These are phyloP conservation scores for Lanistes nyassanus DNA, from an alignment of 1,140 invertebrate species.

Conservation along the genomic window DNA sequence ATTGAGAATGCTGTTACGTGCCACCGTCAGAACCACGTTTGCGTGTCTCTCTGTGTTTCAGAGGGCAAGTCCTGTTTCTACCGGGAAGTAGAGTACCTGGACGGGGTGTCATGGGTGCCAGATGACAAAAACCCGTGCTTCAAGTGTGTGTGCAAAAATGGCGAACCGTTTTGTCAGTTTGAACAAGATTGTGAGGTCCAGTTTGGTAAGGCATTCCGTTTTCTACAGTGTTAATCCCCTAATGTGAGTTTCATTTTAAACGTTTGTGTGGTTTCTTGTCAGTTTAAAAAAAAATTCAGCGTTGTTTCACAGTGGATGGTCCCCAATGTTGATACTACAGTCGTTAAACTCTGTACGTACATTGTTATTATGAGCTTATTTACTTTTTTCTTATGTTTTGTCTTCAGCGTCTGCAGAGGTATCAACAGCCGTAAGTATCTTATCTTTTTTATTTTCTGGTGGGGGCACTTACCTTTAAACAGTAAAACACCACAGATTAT, in stretches of 20 bases:
- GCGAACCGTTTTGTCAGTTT: slow-evolving; percentile 26
- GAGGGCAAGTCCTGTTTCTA: slow-evolving; percentile 20
- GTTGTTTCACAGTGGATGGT: not conserved
- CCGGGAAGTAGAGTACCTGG: slow-evolving; percentile 9
- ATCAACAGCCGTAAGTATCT: slow-evolving; percentile 6
- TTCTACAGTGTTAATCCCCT: no score
- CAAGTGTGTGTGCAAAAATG: slow-evolving; percentile 25
- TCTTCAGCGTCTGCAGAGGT: slow-evolving; percentile 1
- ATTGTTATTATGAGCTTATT: not conserved
- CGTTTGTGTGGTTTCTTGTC: not conserved
- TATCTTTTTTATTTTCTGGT: not conserved
- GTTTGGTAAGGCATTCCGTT: slow-evolving; percentile 33
- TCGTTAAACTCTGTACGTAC: no score
- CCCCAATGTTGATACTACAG: no score
- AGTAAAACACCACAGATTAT: no score
- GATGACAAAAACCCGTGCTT: slow-evolving; percentile 19
- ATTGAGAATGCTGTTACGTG: not conserved
- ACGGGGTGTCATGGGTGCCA: slow-evolving; percentile 20
- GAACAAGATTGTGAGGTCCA: slow-evolving; percentile 20
- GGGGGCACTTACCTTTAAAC: not conserved
- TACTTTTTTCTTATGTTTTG: not conserved
- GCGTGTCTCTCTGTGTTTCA: not conserved
- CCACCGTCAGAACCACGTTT: no score
- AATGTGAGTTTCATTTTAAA: no score
- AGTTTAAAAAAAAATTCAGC: not conserved